Percentiles rank a stretch among this genome's conserved stretches.
Conservation (phyloP, 2,888 invertebrate species). For the Tipula confusa region DNA sequence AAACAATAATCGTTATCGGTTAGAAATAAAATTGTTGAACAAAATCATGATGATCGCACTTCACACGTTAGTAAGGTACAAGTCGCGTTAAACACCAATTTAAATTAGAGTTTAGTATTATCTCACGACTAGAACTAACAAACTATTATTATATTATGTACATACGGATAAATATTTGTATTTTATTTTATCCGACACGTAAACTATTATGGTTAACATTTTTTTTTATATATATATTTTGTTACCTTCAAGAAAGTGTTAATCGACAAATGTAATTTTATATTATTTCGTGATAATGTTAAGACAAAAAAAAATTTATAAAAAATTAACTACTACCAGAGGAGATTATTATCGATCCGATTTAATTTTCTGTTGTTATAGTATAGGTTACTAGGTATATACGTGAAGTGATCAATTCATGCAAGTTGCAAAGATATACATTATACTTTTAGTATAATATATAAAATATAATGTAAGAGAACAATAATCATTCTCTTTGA, state of each 20-base stretch:
- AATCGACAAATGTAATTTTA: conserved; percentile 20
- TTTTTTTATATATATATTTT: background rate
- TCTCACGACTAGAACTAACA: conserved; percentile 1
- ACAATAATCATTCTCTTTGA: too few relatives aligned
- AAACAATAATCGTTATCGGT: background rate
- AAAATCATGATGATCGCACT: background rate
- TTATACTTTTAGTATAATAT: too few relatives aligned
- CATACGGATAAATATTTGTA: background rate
- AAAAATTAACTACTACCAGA: background rate
- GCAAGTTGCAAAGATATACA: too few relatives aligned
- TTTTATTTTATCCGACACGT: conserved; percentile 6
- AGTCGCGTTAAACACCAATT: background rate
- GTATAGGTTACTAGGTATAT: background rate
- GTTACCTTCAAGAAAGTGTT: background rate
- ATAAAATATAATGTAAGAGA: too few relatives aligned
- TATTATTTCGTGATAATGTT: conserved; percentile 20
- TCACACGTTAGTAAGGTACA: background rate
- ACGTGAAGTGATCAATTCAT: background rate
- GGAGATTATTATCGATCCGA: background rate
- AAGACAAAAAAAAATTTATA: background rate
- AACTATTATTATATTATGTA: background rate
- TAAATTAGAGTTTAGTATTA: background rate
- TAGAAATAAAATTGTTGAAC: background rate
- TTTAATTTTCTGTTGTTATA: background rate
- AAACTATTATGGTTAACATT: background rate